Evolutionary conservation across 2,113 vertebrate genomes (phyloP).

Genomic region (Eulemur macaco): DNA sequence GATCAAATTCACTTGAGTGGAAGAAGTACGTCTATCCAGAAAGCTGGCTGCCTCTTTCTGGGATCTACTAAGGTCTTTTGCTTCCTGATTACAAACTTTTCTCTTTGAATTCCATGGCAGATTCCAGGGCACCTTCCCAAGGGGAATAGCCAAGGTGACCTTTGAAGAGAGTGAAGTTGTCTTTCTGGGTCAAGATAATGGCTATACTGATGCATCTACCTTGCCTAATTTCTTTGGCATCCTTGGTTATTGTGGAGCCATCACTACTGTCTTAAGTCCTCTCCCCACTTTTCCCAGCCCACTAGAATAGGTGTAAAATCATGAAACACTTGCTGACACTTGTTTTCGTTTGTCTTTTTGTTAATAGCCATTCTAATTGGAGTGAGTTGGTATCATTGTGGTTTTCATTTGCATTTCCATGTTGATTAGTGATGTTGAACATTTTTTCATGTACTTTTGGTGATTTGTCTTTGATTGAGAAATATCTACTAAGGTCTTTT

Average conservation of each 20-base stretch:
- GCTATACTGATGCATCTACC: too few species aligned
- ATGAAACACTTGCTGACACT: neutral
- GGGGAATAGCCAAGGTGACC: conserved; percentile 81
- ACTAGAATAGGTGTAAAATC: neutral
- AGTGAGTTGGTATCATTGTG: neutral
- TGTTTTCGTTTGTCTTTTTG: neutral
- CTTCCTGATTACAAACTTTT: conserved; percentile 93
- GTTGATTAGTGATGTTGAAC: neutral
- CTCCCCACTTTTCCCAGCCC: too few species aligned
- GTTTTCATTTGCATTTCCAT: neutral
- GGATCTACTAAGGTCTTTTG: conserved; percentile 91
- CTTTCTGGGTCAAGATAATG: neutral
- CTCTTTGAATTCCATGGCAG: conserved; percentile 93
- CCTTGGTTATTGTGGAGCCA: neutral
- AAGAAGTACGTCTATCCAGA: conserved; percentile 84
- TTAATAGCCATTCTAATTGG: neutral
- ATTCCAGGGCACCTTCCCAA: conserved; percentile 86
- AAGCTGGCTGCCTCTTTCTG: conserved; percentile 90
- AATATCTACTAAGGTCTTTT: neutral
- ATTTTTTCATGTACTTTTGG: neutral
- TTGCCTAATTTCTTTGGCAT: neutral
- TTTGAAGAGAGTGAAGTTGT: conserved; percentile 19
- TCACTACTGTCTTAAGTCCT: neutral
- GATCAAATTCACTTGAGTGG: conserved; percentile 85
- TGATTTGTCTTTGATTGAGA: neutral